A percentile compares a stretch with the other conserved stretches of the same genome.
phyloP scores from a whole-genome alignment of 2,888 invertebrate genomes.

The Sialis fuliginosa region DNA sequence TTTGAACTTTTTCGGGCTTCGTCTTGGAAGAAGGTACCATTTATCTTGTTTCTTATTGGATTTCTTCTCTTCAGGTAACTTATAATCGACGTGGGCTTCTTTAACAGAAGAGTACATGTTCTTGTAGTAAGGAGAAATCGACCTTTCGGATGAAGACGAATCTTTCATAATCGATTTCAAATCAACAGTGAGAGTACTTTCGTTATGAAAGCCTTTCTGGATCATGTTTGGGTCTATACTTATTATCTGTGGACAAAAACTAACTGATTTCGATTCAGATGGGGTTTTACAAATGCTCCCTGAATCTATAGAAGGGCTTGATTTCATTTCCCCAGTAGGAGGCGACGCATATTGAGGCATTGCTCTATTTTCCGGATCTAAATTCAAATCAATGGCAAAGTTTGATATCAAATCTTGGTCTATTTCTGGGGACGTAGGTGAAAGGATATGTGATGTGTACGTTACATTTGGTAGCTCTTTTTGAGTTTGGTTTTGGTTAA shows the following conservation, averaged over 20 bases:
- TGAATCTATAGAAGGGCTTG: conserved; percentile 20
- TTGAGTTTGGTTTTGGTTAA: not conserved
- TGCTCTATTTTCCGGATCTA: conserved; percentile 23
- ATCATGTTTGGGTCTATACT: conserved; percentile 14
- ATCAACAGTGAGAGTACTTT: conserved; percentile 1
- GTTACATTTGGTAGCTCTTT: not conserved
- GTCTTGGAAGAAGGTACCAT: conserved; percentile 14
- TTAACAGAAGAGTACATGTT: conserved; percentile 5
- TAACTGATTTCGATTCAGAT: conserved; percentile 21
- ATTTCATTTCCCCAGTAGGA: conserved; percentile 13
- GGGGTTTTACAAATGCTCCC: conserved; percentile 21
- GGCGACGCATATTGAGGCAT: conserved; percentile 14
- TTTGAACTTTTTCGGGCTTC: conserved; percentile 11
- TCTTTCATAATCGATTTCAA: conserved; percentile 11
- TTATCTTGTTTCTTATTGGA: conserved; percentile 12
- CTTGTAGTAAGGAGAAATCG: conserved; percentile 2
- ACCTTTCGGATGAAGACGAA: conserved; percentile 12
- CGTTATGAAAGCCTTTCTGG: conserved; percentile 11
- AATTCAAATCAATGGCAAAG: conserved; percentile 24
- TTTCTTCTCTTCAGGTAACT: conserved; percentile 1
- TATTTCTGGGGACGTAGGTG: conserved; percentile 17
- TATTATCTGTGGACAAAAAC: conserved; percentile 24
- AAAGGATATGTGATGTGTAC: conserved; percentile 10
- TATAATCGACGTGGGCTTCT: not conserved
- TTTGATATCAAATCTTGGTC: conserved; percentile 25